These are phyloP conservation scores for Dynastes grantii DNA, from an alignment of 2,888 invertebrate genomes.

Conservation along the genomic window DNA sequence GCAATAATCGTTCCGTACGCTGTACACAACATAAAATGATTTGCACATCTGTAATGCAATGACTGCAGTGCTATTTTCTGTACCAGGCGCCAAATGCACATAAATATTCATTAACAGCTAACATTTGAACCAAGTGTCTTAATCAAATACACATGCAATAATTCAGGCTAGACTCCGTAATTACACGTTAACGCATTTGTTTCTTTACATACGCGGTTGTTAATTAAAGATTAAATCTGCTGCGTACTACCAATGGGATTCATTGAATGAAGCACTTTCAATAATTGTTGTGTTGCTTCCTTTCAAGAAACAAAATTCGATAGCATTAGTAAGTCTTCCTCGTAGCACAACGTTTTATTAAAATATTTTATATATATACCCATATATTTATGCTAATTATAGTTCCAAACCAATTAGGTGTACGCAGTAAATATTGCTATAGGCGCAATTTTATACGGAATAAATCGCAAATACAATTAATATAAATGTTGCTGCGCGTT, in stretches of 20 bases:
- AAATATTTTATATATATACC: too few relatives aligned
- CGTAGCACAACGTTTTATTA: not conserved
- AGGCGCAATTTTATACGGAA: too few relatives aligned
- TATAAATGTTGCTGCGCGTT: not conserved
- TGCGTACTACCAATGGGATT: too few relatives aligned
- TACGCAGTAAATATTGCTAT: not conserved
- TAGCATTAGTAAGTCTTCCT: too few relatives aligned
- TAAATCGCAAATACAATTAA: slow-evolving; percentile 21
- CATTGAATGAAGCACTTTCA: too few relatives aligned
- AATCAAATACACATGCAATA: slow-evolving; percentile 36
- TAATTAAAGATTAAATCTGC: too few relatives aligned
- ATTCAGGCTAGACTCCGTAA: slow-evolving; percentile 23
- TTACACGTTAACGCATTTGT: slow-evolving; percentile 8
- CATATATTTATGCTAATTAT: too few relatives aligned
- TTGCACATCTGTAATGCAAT: not conserved
- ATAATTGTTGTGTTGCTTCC: not conserved
- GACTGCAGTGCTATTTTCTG: too few relatives aligned
- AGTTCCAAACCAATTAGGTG: not conserved
- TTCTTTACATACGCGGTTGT: not conserved
- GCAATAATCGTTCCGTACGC: too few relatives aligned
- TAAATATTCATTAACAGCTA: slow-evolving; percentile 31
- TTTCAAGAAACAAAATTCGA: not conserved
- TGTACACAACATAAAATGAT: not conserved
- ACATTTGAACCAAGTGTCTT: slow-evolving; percentile 14
- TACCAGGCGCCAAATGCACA: slow-evolving; percentile 1